These are phyloP conservation scores for Phylloscopus collybita DNA, from an alignment of 2,797 vertebrate species.

Conservation along the genomic window DNA sequence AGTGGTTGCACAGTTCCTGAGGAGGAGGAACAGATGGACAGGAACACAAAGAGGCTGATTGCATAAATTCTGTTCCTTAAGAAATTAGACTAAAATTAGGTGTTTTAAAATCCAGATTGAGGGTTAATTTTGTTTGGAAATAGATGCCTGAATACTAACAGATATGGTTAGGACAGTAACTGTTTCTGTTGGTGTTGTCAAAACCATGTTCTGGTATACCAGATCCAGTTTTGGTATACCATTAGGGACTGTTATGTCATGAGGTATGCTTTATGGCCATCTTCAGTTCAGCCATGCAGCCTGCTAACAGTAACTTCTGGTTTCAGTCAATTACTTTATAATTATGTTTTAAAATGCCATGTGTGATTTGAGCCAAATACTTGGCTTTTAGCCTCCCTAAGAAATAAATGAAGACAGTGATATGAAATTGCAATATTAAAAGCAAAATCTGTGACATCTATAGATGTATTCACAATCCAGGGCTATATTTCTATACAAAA, in stretches of 20 bases:
- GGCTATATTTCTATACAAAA: background rate
- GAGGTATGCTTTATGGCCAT: background rate
- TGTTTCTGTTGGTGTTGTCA: background rate
- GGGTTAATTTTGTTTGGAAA: conserved; percentile 30
- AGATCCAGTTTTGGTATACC: background rate
- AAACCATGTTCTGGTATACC: background rate
- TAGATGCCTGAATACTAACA: background rate
- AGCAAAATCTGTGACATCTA: background rate
- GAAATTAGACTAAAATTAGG: conserved; percentile 16
- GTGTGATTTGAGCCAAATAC: conserved; percentile 27
- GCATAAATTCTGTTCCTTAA: conserved; percentile 35
- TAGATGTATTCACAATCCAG: background rate
- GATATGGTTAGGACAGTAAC: background rate
- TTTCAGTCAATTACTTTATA: conserved; percentile 44
- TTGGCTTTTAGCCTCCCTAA: conserved; percentile 33
- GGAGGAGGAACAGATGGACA: conserved; percentile 52
- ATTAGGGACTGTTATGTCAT: background rate
- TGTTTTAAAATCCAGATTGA: background rate
- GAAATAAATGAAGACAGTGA: background rate
- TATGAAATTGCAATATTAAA: conserved; percentile 2
- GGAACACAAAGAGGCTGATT: conserved; percentile 16
- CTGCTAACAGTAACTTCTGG: conserved; percentile 1
- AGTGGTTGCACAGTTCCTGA: background rate
- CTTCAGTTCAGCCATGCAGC: background rate
- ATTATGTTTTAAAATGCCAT: conserved; percentile 22